Base-by-base conservation (phyloP, 2,888 invertebrate species). In the Antheraea assamensis region DNA sequence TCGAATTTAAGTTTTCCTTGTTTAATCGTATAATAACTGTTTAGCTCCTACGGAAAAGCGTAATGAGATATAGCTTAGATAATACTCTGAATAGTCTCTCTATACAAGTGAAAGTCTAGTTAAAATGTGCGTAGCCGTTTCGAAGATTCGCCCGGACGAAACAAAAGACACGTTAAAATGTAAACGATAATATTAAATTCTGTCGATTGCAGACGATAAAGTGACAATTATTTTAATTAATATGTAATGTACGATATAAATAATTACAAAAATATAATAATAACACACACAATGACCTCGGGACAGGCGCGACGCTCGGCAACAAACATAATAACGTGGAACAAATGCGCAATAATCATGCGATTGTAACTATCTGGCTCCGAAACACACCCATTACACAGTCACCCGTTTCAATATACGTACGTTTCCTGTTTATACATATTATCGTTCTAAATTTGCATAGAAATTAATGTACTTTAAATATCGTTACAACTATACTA, bases 401-500 rank as follows among this genome's bases (percentile, higher is more conserved):
- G 88, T 90, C 88, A 80, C 83, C 84, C 83, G 85, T 87, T 90
- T 88, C 85, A 83, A 88, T 85, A 88, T 81, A 84, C 78, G 79
- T 82, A 83, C 87, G 24, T 61, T 92, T 92, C 93, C 93, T 91
- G 92, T 91, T 87, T 90, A 87, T 80, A 82, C 77, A 78, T 81
- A 79, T 75, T 83, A 82, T 81, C 81, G 81, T 82, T 78, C 77
- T 81, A 80, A 82, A 83, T 82, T 76, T 76, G 76, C 78, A 80
- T 80, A 82, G 77, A 81, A 82, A 83, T 80, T 78, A 78, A 74
- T 72, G 73, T 73, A 77, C 74, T 30, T 52, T 49, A 27, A 61
- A 27, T 2, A 61, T 61, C 10, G 15, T 58, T 10, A 58, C 10
- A 58, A 58, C n/a, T 3, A 55, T 55, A 15, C 49, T 19, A 0